These are phyloP conservation scores for Montipora efflorescens DNA, from an alignment of 64 coral and sea anemone species.

Conservation along the genomic window DNA sequence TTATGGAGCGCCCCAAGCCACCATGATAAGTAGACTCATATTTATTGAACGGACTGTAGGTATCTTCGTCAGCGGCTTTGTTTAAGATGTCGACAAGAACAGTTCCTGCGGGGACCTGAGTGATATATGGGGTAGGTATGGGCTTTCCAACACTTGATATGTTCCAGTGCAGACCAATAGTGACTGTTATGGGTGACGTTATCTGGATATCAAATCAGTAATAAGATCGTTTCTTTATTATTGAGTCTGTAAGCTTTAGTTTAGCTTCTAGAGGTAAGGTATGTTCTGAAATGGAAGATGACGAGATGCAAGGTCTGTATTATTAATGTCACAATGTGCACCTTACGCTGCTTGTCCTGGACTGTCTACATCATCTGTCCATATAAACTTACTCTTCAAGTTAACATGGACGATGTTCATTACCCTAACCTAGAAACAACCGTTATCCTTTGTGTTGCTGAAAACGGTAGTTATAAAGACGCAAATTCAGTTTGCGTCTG, in stretches of 20 bases:
- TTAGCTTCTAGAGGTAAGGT: too few relatives aligned
- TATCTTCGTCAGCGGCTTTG: neutral
- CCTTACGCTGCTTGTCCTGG: too few relatives aligned
- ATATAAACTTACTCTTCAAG: too few relatives aligned
- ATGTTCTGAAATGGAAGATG: too few relatives aligned
- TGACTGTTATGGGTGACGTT: constrained; percentile 5
- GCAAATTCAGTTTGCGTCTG: too few relatives aligned
- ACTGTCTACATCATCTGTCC: too few relatives aligned
- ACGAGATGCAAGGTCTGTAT: too few relatives aligned
- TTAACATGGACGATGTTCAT: too few relatives aligned
- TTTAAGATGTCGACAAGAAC: constrained; percentile 9
- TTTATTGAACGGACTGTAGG: neutral
- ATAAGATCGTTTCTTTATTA: neutral
- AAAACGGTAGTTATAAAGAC: too few relatives aligned
- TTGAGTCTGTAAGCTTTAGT: neutral
- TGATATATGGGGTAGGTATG: constrained; percentile 1
- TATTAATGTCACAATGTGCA: too few relatives aligned
- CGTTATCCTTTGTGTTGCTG: too few relatives aligned
- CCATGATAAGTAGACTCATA: neutral
- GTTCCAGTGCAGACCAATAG: constrained; percentile 13
- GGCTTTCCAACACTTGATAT: neutral
- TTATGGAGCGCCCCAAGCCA: neutral
- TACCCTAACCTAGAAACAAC: too few relatives aligned
- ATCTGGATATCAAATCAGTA: neutral
- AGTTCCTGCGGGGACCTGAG: neutral